Evolutionary conservation across 2,888 invertebrate genomes (phyloP).

Genomic region (Mesorhabditis belari): DNA sequence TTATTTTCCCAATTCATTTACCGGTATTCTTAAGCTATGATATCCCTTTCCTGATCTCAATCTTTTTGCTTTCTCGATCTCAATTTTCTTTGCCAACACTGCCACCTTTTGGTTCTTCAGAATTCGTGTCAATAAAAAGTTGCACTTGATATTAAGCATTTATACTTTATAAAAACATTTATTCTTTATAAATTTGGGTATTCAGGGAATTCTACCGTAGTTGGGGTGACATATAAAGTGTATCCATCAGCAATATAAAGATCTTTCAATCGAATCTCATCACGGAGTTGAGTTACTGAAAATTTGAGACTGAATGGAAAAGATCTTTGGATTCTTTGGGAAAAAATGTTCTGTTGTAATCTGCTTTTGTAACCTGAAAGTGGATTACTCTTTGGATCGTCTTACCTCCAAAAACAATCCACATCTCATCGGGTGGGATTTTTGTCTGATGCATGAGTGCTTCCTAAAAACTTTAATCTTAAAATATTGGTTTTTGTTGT

Average conservation of each 20-base stretch:
- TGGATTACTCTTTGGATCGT: neutral
- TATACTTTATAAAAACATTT: too few species aligned
- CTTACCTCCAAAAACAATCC: constrained; percentile 32
- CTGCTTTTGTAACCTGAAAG: too few species aligned
- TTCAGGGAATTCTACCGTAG: constrained; percentile 33
- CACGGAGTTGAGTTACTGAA: constrained; percentile 24
- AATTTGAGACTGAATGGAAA: neutral
- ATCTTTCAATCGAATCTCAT: constrained; percentile 16
- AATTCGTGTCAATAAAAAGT: too few species aligned
- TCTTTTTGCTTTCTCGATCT: too few species aligned
- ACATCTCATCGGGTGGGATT: constrained; percentile 24
- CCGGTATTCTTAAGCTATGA: too few species aligned
- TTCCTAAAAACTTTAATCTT: neutral
- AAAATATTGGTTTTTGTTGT: neutral
- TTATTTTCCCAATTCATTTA: too few species aligned
- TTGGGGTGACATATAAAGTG: constrained; percentile 35
- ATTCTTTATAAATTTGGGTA: constrained; percentile 30
- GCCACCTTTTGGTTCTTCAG: too few species aligned
- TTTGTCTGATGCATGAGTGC: constrained; percentile 22
- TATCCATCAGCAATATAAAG: constrained; percentile 30
- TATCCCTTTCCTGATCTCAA: too few species aligned
- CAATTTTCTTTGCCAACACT: too few species aligned
- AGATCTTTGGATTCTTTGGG: neutral
- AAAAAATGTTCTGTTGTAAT: too few species aligned
- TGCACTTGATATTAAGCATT: too few species aligned